These are phyloP conservation scores for Noctua janthe DNA, from an alignment of 2,888 invertebrate genomes.

Conservation along the genomic window DNA sequence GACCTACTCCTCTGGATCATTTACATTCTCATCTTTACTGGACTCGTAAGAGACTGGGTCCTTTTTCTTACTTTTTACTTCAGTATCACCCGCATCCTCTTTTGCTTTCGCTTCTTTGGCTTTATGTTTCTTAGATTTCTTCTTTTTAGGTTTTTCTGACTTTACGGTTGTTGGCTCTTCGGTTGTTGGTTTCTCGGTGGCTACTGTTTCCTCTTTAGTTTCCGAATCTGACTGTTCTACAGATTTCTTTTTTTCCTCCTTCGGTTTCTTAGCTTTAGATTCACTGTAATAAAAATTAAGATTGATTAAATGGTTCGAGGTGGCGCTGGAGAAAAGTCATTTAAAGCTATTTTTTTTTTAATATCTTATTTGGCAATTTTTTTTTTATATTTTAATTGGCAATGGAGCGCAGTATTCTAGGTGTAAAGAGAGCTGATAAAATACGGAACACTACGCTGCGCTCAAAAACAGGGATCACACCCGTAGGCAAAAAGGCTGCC, in stretches of 20 bases:
- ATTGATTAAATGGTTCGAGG: background rate
- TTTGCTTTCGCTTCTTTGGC: slow-evolving; percentile 53
- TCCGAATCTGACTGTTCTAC: slow-evolving; percentile 34
- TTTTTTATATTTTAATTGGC: too few relatives aligned
- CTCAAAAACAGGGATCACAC: too few relatives aligned
- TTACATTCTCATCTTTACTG: slow-evolving; percentile 84
- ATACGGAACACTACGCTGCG: too few relatives aligned
- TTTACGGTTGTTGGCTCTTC: slow-evolving; percentile 61
- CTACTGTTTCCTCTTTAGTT: slow-evolving; percentile 58
- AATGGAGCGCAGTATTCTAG: too few relatives aligned
- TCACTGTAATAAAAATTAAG: slow-evolving; percentile 31
- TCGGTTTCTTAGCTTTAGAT: slow-evolving; percentile 28
- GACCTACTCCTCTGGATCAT: slow-evolving; percentile 80
- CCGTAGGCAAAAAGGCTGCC: too few relatives aligned
- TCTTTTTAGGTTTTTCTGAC: slow-evolving; percentile 61
- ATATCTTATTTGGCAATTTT: background rate
- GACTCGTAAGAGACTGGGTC: slow-evolving; percentile 81
- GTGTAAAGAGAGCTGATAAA: too few relatives aligned
- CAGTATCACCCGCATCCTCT: slow-evolving; percentile 42
- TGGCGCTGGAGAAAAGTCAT: background rate
- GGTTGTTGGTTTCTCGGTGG: slow-evolving; percentile 41
- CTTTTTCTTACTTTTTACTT: slow-evolving; percentile 49
- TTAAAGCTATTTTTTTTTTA: background rate
- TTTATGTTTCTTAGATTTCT: slow-evolving; percentile 64
- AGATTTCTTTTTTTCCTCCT: slow-evolving; percentile 32